Evolutionary conservation across 2,888 invertebrate genomes (phyloP), one percentile per base, ranked within the genome.

Genomic region (Electrophaes corylata): DNA sequence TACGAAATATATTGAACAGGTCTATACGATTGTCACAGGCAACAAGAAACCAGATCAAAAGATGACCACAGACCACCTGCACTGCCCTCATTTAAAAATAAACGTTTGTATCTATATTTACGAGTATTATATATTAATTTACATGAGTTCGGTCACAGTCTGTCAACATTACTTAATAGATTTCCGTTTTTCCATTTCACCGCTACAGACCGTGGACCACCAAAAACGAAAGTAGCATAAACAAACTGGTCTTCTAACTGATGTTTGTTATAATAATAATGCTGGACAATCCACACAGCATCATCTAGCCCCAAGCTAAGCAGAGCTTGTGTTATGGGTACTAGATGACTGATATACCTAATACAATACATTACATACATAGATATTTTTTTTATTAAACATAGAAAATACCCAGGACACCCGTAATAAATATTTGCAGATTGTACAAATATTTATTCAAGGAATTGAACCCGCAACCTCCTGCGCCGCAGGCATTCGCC

Each of bases 181-280:
- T 46, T 40, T 53, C 40, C 19, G 23, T 47, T 47, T 46, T 54
- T 46, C 23, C 40, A 47, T 41, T 46, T 33, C 46, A 40, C 45
- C 19, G 45, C 37, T 12, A 33, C 12, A 8, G 23, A 33, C 12
- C 8, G 23, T 23, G 39, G 52, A 54, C 45, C 54, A 54, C 53
- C 49, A 46, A 46, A 58, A 41, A 45, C 19, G 49, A 56, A 49
- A 49, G 49, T 45, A 35, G 37, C 37, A 8, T 14, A 16, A 31
- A 31, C 53, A 40, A 47, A 54, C 45, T 58, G 49, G 20, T 49
- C 37, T 39, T 35, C 44, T 19, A 48, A 31, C 47, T 37, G 41
- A 8, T 33, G 40, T 71, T 67, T 71, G 78, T 84, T 84, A 82
- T 76, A 76, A 81, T 82, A 4, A 23, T 23, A 23, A 23, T 6